phyloP scores from a whole-genome alignment of 2,888 invertebrate genomes.

The Cryptus viduatorius region DNA sequence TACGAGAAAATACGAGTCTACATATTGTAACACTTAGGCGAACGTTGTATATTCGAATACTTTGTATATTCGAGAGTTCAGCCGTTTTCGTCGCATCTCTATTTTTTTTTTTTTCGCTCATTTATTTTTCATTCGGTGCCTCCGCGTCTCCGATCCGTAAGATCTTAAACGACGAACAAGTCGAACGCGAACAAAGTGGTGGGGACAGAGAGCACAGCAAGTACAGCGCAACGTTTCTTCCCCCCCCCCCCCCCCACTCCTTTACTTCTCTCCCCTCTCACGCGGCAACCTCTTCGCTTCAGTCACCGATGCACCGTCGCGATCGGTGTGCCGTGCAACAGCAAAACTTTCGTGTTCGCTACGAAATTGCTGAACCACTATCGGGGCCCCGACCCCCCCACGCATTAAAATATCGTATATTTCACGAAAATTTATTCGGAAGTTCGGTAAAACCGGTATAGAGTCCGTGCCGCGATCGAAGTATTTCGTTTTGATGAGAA shows the following conservation, averaged over 20 bases:
- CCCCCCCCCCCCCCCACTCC: background rate
- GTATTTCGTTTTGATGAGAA: no score
- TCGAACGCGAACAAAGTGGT: conserved; percentile 22
- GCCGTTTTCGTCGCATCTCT: conserved; percentile 19
- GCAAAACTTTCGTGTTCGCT: background rate
- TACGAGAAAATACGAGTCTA: no score
- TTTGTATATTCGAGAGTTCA: conserved; percentile 42
- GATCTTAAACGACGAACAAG: conserved; percentile 17
- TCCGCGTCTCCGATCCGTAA: conserved; percentile 18
- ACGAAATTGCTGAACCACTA: no score
- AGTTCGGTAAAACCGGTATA: no score
- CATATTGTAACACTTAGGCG: no score
- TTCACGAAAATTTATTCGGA: background rate
- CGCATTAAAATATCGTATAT: no score
- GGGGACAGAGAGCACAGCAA: conserved; percentile 16
- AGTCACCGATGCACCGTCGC: conserved; percentile 70
- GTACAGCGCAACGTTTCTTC: conserved; percentile 18
- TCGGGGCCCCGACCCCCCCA: no score
- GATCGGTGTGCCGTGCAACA: conserved; percentile 61
- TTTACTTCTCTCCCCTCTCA: conserved; percentile 35
- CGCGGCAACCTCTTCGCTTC: conserved; percentile 59
- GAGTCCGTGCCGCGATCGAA: no score
- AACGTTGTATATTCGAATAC: background rate
- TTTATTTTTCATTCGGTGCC: conserved; percentile 18
- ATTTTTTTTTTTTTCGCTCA: conserved; percentile 24